Evolutionary conservation across 2,888 invertebrate genomes (phyloP).

Genomic region (Octodonta nipae): DNA sequence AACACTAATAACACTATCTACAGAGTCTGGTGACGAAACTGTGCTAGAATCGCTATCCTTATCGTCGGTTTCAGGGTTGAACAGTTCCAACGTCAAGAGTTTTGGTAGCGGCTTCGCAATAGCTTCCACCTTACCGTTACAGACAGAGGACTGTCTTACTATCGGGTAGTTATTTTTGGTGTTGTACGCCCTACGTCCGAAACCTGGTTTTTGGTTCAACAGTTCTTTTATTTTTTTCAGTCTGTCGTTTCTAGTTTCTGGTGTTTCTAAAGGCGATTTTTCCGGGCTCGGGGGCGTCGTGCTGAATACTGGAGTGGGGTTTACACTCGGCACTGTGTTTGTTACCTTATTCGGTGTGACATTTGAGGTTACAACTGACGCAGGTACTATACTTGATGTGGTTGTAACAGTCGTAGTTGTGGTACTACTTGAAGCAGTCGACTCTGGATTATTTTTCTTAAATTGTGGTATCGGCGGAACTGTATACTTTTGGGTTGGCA

Average conservation of each 20-base stretch:
- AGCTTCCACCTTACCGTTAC: conserved; percentile 43
- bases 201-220: conserved; percentile 54
- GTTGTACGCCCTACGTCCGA: too few relatives aligned
- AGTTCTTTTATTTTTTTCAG: conserved; percentile 59
- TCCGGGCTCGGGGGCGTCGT: conserved; percentile 14
- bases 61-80: conserved; percentile 83
- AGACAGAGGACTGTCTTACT: conserved; percentile 51
- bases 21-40: conserved; percentile 75
- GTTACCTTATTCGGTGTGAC: too few relatives aligned
- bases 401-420: background rate
- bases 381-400: background rate
- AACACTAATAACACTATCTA: conserved; percentile 60
- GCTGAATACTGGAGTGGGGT: background rate
- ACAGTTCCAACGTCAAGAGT: conserved; percentile 66
- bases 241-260: conserved; percentile 41
- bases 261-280: conserved; percentile 16
- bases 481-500: conserved; percentile 31
- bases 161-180: conserved; percentile 42
- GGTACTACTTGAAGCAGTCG: conserved; percentile 12
- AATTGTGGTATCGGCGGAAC: conserved; percentile 34
- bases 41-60: conserved; percentile 81
- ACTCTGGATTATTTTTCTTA: conserved; percentile 25
- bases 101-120: conserved; percentile 58
- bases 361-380: too few relatives aligned
- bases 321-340: background rate